Percentiles rank a stretch among this genome's conserved stretches.
These are phyloP conservation scores for Hipparchia sbordonii DNA, from an alignment of 2,888 invertebrate species.

Conservation along the genomic window DNA sequence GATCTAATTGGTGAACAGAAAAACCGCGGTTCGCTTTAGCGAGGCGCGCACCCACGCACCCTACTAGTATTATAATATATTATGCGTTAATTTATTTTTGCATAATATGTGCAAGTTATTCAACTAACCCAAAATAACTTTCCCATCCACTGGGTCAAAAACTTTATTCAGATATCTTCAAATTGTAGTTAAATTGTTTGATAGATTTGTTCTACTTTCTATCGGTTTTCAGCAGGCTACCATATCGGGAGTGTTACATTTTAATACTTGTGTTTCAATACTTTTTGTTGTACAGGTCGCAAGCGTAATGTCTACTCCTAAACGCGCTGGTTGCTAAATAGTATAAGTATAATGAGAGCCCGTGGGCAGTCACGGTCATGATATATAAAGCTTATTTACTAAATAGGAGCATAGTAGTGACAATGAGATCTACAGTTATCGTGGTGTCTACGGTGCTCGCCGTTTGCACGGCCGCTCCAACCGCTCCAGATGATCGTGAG, in stretches of 20 bases:
- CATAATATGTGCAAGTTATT: background rate
- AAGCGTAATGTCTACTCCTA: background rate
- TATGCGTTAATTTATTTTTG: too few species aligned
- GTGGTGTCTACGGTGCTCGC: constrained; percentile 52
- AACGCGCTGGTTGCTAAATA: background rate
- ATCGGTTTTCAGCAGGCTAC: too few species aligned
- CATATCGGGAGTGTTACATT: too few species aligned
- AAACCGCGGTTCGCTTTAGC: too few species aligned
- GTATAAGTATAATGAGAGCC: constrained; percentile 55
- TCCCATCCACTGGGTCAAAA: background rate
- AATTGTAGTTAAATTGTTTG: background rate
- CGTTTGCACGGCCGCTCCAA: constrained; percentile 57
- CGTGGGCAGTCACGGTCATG: constrained; percentile 70
- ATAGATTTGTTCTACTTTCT: background rate
- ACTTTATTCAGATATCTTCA: background rate
- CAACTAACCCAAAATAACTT: background rate
- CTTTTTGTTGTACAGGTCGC: background rate
- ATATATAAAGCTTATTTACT: constrained; percentile 70
- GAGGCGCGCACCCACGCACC: too few species aligned
- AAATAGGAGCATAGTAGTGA: constrained; percentile 45
- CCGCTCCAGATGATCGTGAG: constrained; percentile 70
- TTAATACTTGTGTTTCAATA: background rate
- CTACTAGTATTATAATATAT: too few species aligned
- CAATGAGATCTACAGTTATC: constrained; percentile 60
- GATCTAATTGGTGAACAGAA: too few species aligned